Evolutionary conservation across 2,113 vertebrate species (phyloP), one percentile per base, ranked within the genome.

Genomic region (Catharus bicknelli): DNA sequence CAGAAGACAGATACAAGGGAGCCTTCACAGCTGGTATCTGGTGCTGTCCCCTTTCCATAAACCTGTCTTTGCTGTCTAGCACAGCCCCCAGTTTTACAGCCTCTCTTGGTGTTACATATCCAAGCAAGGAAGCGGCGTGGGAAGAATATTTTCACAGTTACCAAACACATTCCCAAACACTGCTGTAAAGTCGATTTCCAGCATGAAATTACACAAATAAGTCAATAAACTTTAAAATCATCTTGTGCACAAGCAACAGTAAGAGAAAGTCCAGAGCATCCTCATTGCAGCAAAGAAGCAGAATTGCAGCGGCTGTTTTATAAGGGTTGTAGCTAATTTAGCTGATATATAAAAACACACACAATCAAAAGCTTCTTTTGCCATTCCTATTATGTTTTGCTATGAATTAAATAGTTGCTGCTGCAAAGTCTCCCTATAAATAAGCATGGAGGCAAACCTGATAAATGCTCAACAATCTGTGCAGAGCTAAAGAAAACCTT

Each of bases 161-260:
- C 22, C 30, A 72, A 51, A 63, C 62, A 36, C 58, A 62, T 86
- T 85, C 47, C 29, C 36, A 84, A 58, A n/a, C 40, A 63, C 48
- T 67, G 76, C 66, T 51, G 53, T 11, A 25, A 17, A 77, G 59
- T 50, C 13, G 40, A 57, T 58, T 45, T 29, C 43, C 40, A 79
- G 57, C 59, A 90, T 43, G 45, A 92, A 86, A 93, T 89, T 68
- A 83, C 32, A 91, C 62, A 95, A 74, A 66, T 34, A 19, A 93
- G 34, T 76, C 81, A 79, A 89, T 72, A 87, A 68, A 84, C 5
- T 69, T 82, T 64, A 79, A 83, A 27, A 90, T 48, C 43, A 64
- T 67, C 36, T 83, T 90, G 40, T 18, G 18, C 75, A 91, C 78
- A 91, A 94, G 61, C 4, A 1, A 63, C 8, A 79, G n/a, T 10